Evolutionary conservation across 2,113 vertebrate species (phyloP), one percentile per base, ranked within the genome.

Genomic region (Antechinus flavipes): DNA sequence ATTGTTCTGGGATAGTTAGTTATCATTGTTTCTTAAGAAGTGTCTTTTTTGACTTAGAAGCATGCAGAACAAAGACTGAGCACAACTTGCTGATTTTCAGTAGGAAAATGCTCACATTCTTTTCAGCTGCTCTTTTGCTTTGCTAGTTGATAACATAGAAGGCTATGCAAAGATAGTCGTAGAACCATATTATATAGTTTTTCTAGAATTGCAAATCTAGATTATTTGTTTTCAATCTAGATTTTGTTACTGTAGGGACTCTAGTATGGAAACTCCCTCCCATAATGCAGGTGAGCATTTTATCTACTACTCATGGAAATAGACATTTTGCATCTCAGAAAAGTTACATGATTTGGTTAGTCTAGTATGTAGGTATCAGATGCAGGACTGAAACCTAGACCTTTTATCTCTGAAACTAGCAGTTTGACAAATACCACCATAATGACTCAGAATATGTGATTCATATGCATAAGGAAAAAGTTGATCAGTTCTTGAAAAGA

Each of bases 131-230:
- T 91, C 2, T 54, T 91, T 84, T 90, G 26, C 23, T 55, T 94
- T 2, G 93, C 30, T 92, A 49, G 35, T 93, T 92, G 1, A 0
- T 93, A 10, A 42, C 35, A 84, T 8, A 25, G 5, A 89, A 94
- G 42, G 22, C 90, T 49, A 19, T 93, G 76, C 19, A 52, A 92
- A 30, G 91, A 94, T 84, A 2, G 91, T 94, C 93, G 91, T 92
- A 58, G 26, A 76, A 50, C 16, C 35, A 23, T 84, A 42, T 76
- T 76, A 7, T 24, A 55, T 84, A 23, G 68, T 11, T 16, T 84
- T 84, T 84, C n/a, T 42, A 42, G n/a, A 42, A 84, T 42, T 42
- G 68, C 23, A 84, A 84, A 84, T 7, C n/a, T 84, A 84, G 14
- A 76, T 76, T 68, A 68, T 76, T 76, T 76, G 30, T 76, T 76